Base-by-base conservation (phyloP, 2,888 invertebrate genomes). In the Herminia tarsipennalis region DNA sequence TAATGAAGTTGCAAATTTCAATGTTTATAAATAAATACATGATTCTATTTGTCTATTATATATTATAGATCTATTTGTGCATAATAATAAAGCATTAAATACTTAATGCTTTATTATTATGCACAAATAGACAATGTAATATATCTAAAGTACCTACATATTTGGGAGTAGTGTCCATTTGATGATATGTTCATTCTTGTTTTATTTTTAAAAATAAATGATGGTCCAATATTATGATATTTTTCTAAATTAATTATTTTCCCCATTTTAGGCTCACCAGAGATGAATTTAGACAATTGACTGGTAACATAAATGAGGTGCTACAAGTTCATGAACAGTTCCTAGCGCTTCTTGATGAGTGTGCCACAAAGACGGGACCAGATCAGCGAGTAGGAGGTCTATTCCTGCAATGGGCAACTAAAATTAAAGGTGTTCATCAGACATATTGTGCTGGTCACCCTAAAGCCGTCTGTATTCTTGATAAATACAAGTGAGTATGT, bases 391-490 rank as follows among this genome's bases (percentile, higher is more conserved):
- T 98, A 10, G 99, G 99, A 1, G 97, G 97, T 64, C 91, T 98
- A 6, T 98, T 99, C 83, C 88, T 99, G 48, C 95, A 95, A 47
- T 94, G 95, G 87, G 97, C 97, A 2, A 94, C 96, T 12, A 93
- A 94, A 74, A 93, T 97, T 63, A 98, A 98, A 86, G 90, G 93
- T 59, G 95, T 98, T 6, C 98, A 99, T 81, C 95, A 95, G 73
- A 92, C 93, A 8, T 99, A 99, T 83, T 99, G 99, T 86, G 94
- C 95, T 43, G 95, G 97, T 61, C 99, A 99, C 93, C 99, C 99
- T 0, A 94, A 95, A 83, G 98, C 98, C 57, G 98, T 98, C 32
- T 96, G 96, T 76, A 95, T 99, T 67, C 93, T 99, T 66, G 98
- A 98, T 83, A 96, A 96, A 82, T 96, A 96, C 81, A 97, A 96